Evolutionary conservation across 2,797 vertebrate genomes (phyloP).

Genomic region (Muscicapa striata): DNA sequence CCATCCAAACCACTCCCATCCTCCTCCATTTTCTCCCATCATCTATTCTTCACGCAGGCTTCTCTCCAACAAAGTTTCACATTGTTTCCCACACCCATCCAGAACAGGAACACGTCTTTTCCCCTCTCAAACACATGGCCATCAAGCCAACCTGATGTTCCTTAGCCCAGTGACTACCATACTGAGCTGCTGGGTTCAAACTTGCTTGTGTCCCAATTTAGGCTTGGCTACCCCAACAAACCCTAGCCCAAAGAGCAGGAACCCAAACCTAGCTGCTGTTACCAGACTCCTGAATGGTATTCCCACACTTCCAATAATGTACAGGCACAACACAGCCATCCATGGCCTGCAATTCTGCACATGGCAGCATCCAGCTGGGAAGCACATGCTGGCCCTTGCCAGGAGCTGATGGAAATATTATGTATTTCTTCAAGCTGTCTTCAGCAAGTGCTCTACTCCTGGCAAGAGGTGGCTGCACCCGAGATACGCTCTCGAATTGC

Average conservation of each 20-base stretch:
- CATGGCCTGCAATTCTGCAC: fast-evolving
- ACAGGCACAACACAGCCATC: not conserved
- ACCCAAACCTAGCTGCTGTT: not conserved
- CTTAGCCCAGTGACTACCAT: not conserved
- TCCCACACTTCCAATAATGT: fast-evolving
- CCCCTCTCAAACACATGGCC: not conserved
- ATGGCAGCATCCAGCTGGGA: not conserved
- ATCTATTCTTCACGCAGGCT: not conserved
- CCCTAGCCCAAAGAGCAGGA: not conserved
- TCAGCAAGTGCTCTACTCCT: not conserved
- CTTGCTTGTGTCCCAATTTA: fast-evolving
- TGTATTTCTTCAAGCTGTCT: not conserved
- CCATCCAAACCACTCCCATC: not conserved
- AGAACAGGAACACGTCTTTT: not conserved
- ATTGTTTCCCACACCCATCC: not conserved
- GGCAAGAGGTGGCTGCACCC: not conserved
- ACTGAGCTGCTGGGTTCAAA: not conserved
- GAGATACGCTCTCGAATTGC: not conserved
- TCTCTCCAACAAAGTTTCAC: not conserved
- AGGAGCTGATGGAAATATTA: not conserved
- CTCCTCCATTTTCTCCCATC: not conserved
- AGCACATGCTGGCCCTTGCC: not conserved
- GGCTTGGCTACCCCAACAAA: not conserved
- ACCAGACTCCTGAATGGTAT: not conserved
- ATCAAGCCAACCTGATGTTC: not conserved